phyloP scores from a whole-genome alignment of 2,113 vertebrate genomes.

The Zingel zingel region DNA sequence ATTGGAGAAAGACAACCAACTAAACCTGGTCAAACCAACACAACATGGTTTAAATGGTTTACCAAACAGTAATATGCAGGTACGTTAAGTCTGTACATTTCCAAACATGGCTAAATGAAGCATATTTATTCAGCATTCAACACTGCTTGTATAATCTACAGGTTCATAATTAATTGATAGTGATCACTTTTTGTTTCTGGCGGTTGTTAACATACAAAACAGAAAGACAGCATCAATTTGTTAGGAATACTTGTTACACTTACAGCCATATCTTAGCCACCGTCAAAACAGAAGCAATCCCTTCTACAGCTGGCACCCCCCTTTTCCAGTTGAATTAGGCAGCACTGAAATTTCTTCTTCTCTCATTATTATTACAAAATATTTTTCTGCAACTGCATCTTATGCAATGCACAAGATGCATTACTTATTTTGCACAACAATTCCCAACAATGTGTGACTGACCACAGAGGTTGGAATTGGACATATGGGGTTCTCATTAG shows the following conservation, averaged over 20 bases:
- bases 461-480: background rate
- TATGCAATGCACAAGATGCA: background rate
- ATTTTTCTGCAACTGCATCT: background rate
- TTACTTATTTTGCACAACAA: background rate
- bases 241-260: conserved; percentile 7
- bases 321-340: background rate
- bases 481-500: background rate
- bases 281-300: conserved; percentile 1
- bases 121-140: background rate
- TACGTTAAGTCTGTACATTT: background rate
- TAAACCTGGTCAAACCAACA: conserved; percentile 4
- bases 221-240: background rate
- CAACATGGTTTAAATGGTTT: background rate
- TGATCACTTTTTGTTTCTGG: conserved; percentile 4
- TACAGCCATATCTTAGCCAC: background rate
- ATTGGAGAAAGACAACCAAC: conserved; percentile 36
- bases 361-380: background rate
- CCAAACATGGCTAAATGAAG: background rate
- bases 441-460: background rate
- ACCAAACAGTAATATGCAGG: conserved; percentile 13
- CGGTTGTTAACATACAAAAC: background rate
- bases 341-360: background rate
- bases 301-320: background rate
- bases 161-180: background rate
- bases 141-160: conserved; percentile 1